Base-by-base conservation (phyloP, 2,888 invertebrate species). In the Polydrusus cervinus region DNA sequence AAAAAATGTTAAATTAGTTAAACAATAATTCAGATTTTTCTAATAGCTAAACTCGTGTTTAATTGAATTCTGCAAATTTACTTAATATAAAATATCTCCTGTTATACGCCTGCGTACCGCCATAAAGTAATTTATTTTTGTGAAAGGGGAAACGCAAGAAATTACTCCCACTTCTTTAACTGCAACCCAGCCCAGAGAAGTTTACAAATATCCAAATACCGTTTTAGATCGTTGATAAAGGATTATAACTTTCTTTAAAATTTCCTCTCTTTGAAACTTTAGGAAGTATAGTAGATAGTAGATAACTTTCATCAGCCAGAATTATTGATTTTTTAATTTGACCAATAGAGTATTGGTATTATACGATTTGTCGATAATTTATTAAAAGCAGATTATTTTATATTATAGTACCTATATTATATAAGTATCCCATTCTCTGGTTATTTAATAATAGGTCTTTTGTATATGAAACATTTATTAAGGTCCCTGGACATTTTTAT, bases 101-200 rank as follows among this genome's bases (percentile, higher is more conserved):
- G 14, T 1, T 38, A 16, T 38, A 38, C 57, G 57, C 38, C 34
- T n/a, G 57, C 57, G 57, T 57, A 57, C 34, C 30, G 7, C 3
- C 30, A 30, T 30, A 30, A 34, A 34, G 10, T 34, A 9, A 34
- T 7, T 9, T 9, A 38, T n/a, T 16, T n/a, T 57, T 53, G 14
- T 25, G 9, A 53, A 53, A 38, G 38, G 57, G 57, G 57, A 57
- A 38, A 16, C 16, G 13, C 18, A 38, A 13, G 57, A 16, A 34
- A 57, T 16, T n/a, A 57, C 34, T 38, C 38, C 57, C 57, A 34
- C 38, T 16, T n/a, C 57, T 13, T 38, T 38, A 13, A n/a, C n/a
- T 55, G 0, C 1, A 34, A 57, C 57, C 57, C 57, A 34, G 57
- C 57, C 57, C 57, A 57, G n/a, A 57, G 57, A 57, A 57, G 16